These are phyloP conservation scores for Neodiprion fabricii DNA, from an alignment of 1,140 invertebrate species.

Conservation along the genomic window DNA sequence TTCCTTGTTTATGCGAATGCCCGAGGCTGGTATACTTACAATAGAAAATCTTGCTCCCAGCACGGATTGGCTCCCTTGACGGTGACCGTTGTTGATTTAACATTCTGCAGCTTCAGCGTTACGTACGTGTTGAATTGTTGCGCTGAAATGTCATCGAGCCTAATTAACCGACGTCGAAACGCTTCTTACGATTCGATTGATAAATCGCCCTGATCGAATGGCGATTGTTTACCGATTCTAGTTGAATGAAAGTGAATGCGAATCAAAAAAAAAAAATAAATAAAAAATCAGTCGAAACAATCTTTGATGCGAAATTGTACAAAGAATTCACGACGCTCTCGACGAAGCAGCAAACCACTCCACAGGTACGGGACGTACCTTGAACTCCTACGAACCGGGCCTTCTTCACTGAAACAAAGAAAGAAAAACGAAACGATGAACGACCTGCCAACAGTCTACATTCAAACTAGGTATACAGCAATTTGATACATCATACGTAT, in stretches of 20 bases:
- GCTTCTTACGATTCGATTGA: too few relatives aligned
- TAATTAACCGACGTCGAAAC: neutral
- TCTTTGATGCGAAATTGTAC: too few relatives aligned
- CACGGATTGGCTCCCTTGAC: constrained; percentile 94
- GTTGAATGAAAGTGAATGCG: too few relatives aligned
- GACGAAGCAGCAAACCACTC: too few relatives aligned
- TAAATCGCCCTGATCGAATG: too few relatives aligned
- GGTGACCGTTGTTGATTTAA: constrained; percentile 96
- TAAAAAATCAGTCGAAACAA: too few relatives aligned
- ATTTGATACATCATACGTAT: neutral
- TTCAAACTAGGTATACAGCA: neutral
- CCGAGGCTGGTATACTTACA: constrained; percentile 76
- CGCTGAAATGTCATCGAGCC: constrained; percentile 64
- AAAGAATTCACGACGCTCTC: too few relatives aligned
- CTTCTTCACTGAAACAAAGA: constrained; percentile 56
- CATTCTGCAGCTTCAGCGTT: constrained; percentile 95
- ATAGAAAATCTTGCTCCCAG: constrained; percentile 99
- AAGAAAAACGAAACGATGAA: constrained; percentile 18
- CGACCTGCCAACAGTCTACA: neutral
- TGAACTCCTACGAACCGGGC: constrained; percentile 53
- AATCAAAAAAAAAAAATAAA: too few relatives aligned
- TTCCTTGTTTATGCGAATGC: too few relatives aligned
- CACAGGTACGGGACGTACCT: constrained; percentile 35
- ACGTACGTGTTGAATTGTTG: constrained; percentile 91
- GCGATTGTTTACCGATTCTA: too few relatives aligned